Percentiles rank a stretch among this genome's conserved stretches.
These are phyloP conservation scores for Atopsyche davidsoni DNA, from an alignment of 1,140 invertebrate genomes.

Conservation along the genomic window DNA sequence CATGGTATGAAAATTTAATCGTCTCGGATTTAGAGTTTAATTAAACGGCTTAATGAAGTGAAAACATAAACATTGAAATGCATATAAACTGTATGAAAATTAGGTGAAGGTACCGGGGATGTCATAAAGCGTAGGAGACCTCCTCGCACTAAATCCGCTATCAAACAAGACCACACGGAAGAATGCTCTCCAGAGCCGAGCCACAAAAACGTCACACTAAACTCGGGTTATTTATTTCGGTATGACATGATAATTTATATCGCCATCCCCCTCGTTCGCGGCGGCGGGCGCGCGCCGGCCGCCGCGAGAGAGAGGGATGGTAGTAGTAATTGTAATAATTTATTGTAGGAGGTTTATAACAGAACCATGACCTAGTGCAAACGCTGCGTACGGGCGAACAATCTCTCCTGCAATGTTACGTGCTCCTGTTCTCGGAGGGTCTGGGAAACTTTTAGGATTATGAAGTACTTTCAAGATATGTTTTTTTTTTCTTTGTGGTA, in stretches of 20 bases:
- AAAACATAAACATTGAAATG: too few species aligned
- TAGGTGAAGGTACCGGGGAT: too few species aligned
- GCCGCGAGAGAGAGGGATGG: slow-evolving; percentile 20
- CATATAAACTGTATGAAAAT: too few species aligned
- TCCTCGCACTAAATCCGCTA: slow-evolving; percentile 17
- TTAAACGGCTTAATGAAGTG: too few species aligned
- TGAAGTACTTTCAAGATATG: neutral
- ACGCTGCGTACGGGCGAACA: slow-evolving; percentile 17
- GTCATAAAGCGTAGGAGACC: too few species aligned
- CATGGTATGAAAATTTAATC: too few species aligned
- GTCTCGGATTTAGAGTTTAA: too few species aligned
- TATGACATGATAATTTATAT: slow-evolving; percentile 31
- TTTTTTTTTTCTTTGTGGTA: neutral
- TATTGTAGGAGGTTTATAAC: slow-evolving; percentile 29
- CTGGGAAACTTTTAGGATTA: too few species aligned
- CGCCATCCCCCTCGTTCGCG: slow-evolving; percentile 20
- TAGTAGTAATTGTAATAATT: slow-evolving; percentile 30
- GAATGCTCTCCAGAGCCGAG: slow-evolving; percentile 15
- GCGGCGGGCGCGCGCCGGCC: slow-evolving; percentile 7
- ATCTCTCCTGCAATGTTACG: slow-evolving; percentile 22
- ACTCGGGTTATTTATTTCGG: slow-evolving; percentile 28
- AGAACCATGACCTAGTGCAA: slow-evolving; percentile 29
- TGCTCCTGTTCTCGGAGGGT: slow-evolving; percentile 17
- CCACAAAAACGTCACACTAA: slow-evolving; percentile 29
- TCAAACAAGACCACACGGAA: slow-evolving; percentile 24